Base-by-base conservation (phyloP, 2,797 vertebrate species). In the Acomys russatus region DNA sequence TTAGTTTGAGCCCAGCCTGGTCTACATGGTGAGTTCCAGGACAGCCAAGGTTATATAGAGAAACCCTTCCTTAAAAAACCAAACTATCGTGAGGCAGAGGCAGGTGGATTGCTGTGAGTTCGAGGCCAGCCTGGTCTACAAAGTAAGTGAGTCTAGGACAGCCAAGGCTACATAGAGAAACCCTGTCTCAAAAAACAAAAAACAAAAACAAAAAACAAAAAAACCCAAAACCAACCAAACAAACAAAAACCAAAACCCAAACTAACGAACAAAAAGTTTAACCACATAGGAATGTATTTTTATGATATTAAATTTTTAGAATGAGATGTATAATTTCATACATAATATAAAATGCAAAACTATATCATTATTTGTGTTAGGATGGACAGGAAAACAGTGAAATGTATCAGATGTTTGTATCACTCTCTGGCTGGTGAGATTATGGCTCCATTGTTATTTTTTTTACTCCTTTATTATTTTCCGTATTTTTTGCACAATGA, bases 401-500 rank as follows among this genome's bases (percentile, higher is more conserved):
- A 89, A 88, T 30, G 49, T 83, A 30, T 4, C 56, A 68, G 94
- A 83, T 49, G 25, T 86, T 86, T 68, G 77, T 4, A 88, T 7
- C 91, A 35, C 66, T 70, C 11, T 91, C 49, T 49, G 78, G 61
- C 66, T 61, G 33, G 68, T 84, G 3, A 64, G 63, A 44, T 93
- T 78, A 79, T 30, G 80, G 54, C n/a, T 84, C 64, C 49, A 59
- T 68, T 87, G 68, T 94, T 66, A 87, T 66, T 61, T 92, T 90
- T 90, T 61, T 90, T 73, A 74, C n/a, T 20, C 20, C 49, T 90
- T 91, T 71, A 84, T 64, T 66, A 93, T 80, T 97, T 88, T 92
- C 70, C 49, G 44, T 54, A 54, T 71, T 84, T 94, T 83, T 64
- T 28, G 35, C 38, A 93, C 30, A 66, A 9, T 79, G 70, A 93